phyloP scores from a whole-genome alignment of 2,113 vertebrate species.

The Vidua chalybeata region DNA sequence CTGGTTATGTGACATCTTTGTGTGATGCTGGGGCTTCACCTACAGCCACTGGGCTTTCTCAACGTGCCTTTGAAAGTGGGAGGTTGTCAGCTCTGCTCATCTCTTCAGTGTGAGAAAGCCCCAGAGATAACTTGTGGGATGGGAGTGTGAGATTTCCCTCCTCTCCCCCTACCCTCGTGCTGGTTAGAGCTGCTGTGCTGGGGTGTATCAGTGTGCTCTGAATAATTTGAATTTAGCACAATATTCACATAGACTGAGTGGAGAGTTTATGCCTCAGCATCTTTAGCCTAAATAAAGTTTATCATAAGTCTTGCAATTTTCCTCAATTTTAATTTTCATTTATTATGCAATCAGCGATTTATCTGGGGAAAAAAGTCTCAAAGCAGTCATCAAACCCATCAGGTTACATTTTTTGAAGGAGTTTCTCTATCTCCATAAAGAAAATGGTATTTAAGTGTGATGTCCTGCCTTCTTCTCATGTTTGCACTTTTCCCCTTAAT shows the following conservation, averaged over 20 bases:
- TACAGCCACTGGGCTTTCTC: neutral
- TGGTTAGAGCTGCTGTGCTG: neutral
- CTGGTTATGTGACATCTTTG: neutral
- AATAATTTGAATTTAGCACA: neutral
- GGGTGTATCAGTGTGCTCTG: neutral
- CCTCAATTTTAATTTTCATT: neutral
- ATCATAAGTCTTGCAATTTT: fast-evolving
- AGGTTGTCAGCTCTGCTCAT: neutral
- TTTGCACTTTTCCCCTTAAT: neutral
- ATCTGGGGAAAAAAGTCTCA: neutral
- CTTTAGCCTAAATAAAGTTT: neutral
- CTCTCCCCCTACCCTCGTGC: fast-evolving
- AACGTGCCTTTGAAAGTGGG: fast-evolving
- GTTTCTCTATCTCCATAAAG: neutral
- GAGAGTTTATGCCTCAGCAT: neutral
- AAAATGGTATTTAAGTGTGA: fast-evolving
- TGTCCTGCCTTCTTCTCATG: neutral
- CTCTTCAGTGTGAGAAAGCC: neutral
- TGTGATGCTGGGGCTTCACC: neutral
- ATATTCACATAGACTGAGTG: neutral
- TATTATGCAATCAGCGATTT: fast-evolving
- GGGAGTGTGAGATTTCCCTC: neutral
- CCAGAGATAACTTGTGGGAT: neutral
- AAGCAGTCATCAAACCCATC: neutral
- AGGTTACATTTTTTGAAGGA: neutral